phyloP scores from a whole-genome alignment of 1,140 invertebrate genomes.

The Drosophila micromelanica region DNA sequence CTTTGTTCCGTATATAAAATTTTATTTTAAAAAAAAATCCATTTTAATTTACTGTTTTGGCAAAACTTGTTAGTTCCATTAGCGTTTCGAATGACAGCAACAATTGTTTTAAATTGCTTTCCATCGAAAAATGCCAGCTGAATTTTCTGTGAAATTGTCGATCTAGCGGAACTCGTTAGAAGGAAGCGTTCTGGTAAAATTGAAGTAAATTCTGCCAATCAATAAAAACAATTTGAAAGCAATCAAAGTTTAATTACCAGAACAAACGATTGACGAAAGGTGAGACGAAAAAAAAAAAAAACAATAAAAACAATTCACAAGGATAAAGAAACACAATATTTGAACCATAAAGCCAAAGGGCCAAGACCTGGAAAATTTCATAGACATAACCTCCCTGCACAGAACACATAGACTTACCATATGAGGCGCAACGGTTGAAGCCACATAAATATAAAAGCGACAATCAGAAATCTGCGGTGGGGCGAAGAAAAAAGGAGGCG shows the following conservation, averaged over 20 bases:
- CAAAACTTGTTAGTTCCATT: constrained; percentile 29
- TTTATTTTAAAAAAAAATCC: not conserved
- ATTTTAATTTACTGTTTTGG: constrained; percentile 11
- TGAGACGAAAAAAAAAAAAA: constrained; percentile 41
- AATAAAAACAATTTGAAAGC: constrained; percentile 79
- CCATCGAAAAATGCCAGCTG: constrained; percentile 26
- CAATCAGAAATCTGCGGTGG: constrained; percentile 63
- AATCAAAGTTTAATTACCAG: constrained; percentile 82
- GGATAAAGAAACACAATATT: constrained; percentile 34
- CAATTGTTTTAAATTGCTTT: constrained; percentile 27
- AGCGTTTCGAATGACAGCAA: constrained; percentile 23
- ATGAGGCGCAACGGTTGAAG: constrained; percentile 59
- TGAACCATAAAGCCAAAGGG: constrained; percentile 41
- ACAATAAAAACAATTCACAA: constrained; percentile 32
- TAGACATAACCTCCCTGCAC: constrained; percentile 17
- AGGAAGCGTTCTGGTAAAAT: constrained; percentile 24
- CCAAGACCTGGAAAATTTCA: constrained; percentile 19
- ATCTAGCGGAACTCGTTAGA: constrained; percentile 43
- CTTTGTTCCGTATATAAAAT: no score
- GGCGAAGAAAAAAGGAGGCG: constrained; percentile 21
- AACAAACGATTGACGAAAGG: constrained; percentile 62
- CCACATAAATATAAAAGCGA: constrained; percentile 75
- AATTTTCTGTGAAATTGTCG: constrained; percentile 48
- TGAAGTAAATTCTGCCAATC: constrained; percentile 59
- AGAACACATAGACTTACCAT: constrained; percentile 47